Conservation (phyloP, 2,113 vertebrate species). For the Stigmatopora nigra region DNA sequence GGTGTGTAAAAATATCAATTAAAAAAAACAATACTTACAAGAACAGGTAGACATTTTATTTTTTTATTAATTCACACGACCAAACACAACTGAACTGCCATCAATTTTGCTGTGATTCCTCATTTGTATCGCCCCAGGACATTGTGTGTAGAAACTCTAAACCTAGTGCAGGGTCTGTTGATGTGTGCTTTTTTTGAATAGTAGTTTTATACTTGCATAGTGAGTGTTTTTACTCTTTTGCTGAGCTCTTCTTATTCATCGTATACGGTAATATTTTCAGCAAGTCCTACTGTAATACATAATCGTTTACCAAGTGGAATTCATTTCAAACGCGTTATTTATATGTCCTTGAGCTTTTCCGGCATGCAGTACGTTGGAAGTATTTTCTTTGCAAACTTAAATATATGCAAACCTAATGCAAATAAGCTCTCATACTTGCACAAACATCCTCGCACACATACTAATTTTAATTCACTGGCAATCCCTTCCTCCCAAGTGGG, state of each 20-base stretch:
- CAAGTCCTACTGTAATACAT: not conserved
- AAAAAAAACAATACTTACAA: no score
- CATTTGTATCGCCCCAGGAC: not conserved
- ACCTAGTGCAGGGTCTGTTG: not conserved
- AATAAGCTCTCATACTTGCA: slow-evolving; percentile 25
- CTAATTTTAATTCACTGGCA: slow-evolving; percentile 22
- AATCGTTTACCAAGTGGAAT: not conserved
- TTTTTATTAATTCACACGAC: no score
- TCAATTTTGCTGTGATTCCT: no score
- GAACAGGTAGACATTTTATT: no score
- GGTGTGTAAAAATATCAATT: no score
- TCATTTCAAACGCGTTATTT: not conserved
- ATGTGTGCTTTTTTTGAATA: not conserved
- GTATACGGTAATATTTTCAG: not conserved
- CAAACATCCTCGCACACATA: slow-evolving; percentile 9
- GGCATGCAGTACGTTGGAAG: slow-evolving; percentile 15
- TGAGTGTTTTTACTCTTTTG: not conserved
- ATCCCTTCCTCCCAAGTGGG: slow-evolving; percentile 34
- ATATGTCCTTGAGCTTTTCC: slow-evolving; percentile 2
- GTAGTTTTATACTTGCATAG: not conserved
- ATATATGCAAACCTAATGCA: slow-evolving; percentile 40
- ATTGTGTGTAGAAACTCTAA: not conserved
- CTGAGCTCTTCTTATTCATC: not conserved
- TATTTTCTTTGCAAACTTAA: slow-evolving; percentile 24
- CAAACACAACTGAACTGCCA: no score